Percentiles rank a stretch among this genome's conserved stretches.
These are phyloP conservation scores for Morus bassanus DNA, from an alignment of 2,797 vertebrate species.

Conservation along the genomic window DNA sequence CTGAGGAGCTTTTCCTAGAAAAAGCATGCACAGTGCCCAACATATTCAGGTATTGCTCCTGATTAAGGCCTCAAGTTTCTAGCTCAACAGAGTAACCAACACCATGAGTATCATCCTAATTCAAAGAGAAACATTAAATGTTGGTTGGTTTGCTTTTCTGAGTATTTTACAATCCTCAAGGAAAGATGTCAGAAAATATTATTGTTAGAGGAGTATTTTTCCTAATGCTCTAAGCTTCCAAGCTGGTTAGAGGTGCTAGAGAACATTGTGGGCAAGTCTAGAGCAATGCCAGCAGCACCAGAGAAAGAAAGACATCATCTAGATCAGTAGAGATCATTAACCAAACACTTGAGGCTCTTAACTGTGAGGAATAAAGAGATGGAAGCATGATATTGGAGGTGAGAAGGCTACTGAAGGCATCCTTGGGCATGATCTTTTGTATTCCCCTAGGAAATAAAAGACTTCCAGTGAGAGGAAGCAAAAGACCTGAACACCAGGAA, in stretches of 20 bases:
- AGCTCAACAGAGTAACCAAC: not conserved
- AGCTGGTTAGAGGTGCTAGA: not conserved
- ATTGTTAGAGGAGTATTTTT: not conserved
- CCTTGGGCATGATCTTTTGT: conserved; percentile 41
- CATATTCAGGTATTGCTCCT: not conserved
- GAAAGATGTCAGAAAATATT: not conserved
- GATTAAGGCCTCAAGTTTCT: not conserved
- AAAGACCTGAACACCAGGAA: conserved; percentile 76
- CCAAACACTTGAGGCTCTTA: not conserved
- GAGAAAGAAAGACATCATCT: not conserved
- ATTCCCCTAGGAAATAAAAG: conserved; percentile 59
- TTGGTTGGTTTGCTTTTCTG: not conserved
- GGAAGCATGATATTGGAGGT: not conserved
- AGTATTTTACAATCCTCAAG: not conserved
- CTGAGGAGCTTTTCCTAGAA: not conserved
- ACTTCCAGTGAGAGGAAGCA: conserved; percentile 61
- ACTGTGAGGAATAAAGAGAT: not conserved
- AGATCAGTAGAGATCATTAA: not conserved
- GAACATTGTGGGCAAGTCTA: not conserved
- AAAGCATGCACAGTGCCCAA: accelerated
- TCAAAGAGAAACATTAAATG: not conserved
- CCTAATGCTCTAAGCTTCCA: not conserved
- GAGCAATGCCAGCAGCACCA: not conserved
- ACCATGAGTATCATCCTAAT: not conserved
- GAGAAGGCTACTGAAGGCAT: conserved; percentile 37